Evolutionary conservation across 2,797 vertebrate species (phyloP).

Genomic region (Cygnus olor): DNA sequence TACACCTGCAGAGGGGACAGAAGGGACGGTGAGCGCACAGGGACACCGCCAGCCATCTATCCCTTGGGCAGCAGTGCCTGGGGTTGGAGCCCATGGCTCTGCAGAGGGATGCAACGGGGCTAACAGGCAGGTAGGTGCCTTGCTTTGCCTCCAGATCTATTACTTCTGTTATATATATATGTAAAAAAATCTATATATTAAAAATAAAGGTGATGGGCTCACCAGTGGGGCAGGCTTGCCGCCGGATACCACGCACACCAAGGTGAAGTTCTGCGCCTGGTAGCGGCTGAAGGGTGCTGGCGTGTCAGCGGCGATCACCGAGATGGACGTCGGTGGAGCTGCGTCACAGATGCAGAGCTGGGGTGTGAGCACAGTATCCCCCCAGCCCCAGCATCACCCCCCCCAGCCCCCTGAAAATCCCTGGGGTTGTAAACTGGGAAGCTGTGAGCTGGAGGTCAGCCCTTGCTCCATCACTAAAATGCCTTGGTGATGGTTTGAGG

Average conservation of each 20-base stretch:
- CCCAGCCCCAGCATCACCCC: not conserved
- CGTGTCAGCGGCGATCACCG: conserved; percentile 86
- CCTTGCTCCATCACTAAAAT: not conserved
- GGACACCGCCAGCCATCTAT: rapidly evolving
- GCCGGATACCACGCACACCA: conserved; percentile 91
- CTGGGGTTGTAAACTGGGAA: not conserved
- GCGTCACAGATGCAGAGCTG: not conserved
- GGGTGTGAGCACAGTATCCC: rapidly evolving
- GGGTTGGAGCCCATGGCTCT: not conserved
- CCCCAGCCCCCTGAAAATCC: not conserved
- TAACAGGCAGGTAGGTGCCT: not conserved
- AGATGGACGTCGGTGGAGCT: conserved; percentile 93
- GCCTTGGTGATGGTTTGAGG: not conserved
- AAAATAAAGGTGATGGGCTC: conserved; percentile 28
- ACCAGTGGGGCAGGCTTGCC: conserved; percentile 92
- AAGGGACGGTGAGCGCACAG: rapidly evolving
- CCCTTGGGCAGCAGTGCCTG: not conserved
- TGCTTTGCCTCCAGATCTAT: not conserved
- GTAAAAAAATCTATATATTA: too few relatives aligned
- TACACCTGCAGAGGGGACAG: conserved; percentile 82
- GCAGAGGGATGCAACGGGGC: not conserved
- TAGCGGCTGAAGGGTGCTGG: conserved; percentile 92
- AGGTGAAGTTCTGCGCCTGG: conserved; percentile 93
- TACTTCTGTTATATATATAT: not conserved
- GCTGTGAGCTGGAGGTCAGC: not conserved